Percentiles rank a stretch among this genome's conserved stretches.
These are phyloP conservation scores for Tanytarsus gracilentus DNA, from an alignment of 2,888 invertebrate species.

Conservation along the genomic window DNA sequence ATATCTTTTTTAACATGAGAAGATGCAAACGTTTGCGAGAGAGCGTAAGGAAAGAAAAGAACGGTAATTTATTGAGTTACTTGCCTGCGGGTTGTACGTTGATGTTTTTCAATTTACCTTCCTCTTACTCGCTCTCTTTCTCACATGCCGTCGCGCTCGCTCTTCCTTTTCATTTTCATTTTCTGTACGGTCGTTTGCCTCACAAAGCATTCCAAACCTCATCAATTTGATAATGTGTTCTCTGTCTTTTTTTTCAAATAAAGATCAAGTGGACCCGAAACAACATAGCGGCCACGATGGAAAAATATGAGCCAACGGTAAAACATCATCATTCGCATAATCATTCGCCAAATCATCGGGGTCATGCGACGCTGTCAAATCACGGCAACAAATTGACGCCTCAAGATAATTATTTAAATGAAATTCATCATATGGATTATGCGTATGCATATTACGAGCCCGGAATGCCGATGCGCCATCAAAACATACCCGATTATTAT, in stretches of 20 bases:
- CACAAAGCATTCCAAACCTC: not conserved
- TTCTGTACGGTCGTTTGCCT: not conserved
- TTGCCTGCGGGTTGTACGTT: conserved; percentile 24
- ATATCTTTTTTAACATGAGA: not conserved
- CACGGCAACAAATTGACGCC: conserved; percentile 31
- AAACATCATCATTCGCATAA: conserved; percentile 32
- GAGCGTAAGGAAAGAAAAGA: not conserved
- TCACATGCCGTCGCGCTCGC: not conserved
- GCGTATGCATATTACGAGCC: conserved; percentile 77
- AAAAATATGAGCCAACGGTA: conserved; percentile 49
- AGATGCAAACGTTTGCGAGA: conserved; percentile 3
- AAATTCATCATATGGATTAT: conserved; percentile 50
- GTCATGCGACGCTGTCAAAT: conserved; percentile 33
- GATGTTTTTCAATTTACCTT: conserved; percentile 26
- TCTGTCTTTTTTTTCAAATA: conserved; percentile 17
- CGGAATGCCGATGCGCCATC: conserved; percentile 52
- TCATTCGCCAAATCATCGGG: conserved; percentile 35
- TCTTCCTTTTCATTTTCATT: not conserved
- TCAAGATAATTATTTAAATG: conserved; percentile 37
- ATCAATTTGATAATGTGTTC: conserved; percentile 20
- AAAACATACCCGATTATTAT: conserved; percentile 57
- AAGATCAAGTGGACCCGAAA: conserved; percentile 53
- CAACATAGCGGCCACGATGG: conserved; percentile 57
- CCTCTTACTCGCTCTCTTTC: not conserved
- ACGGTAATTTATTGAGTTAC: conserved; percentile 25